Conservation (phyloP, 2,888 invertebrate genomes). For the Acronicta aceris region DNA sequence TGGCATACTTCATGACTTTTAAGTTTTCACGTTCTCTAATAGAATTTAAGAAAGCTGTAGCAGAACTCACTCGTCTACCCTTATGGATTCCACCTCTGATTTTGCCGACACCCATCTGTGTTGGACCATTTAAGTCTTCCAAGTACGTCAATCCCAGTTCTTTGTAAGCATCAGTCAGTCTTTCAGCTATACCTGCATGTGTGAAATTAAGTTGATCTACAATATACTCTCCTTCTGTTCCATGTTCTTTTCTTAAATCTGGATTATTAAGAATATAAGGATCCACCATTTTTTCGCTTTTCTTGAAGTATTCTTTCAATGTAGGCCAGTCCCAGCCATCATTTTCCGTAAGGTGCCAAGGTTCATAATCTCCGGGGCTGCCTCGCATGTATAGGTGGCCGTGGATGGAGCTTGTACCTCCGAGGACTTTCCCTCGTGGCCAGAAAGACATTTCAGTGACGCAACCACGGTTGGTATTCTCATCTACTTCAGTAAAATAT, state of each 20-base stretch:
- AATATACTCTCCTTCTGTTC: slow-evolving; percentile 84
- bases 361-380: slow-evolving; percentile 75
- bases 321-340: slow-evolving; percentile 83
- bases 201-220: slow-evolving; percentile 85
- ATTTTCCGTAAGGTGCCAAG: slow-evolving; percentile 74
- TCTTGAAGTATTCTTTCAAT: slow-evolving; percentile 78
- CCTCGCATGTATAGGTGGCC: slow-evolving; percentile 81
- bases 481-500: slow-evolving; percentile 78
- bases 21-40: slow-evolving; percentile 74
- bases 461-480: slow-evolving; percentile 70
- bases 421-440: slow-evolving; percentile 81
- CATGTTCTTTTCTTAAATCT: slow-evolving; percentile 76
- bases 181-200: slow-evolving; percentile 72
- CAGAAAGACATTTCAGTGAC: slow-evolving; percentile 73
- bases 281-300: slow-evolving; percentile 80
- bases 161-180: slow-evolving; percentile 77
- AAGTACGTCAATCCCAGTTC: slow-evolving; percentile 85
- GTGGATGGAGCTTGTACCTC: slow-evolving; percentile 84
- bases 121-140: slow-evolving; percentile 78
- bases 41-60: slow-evolving; percentile 83
- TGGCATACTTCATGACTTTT: slow-evolving; percentile 74
- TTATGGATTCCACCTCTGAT: slow-evolving; percentile 85
- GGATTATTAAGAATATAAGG: slow-evolving; percentile 78
- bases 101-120: slow-evolving; percentile 88
- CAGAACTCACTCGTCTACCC: slow-evolving; percentile 88